Percentiles rank a stretch among this genome's conserved stretches.
These are phyloP conservation scores for Ectemnius cavifrons DNA, from an alignment of 2,888 invertebrate genomes.

Conservation along the genomic window DNA sequence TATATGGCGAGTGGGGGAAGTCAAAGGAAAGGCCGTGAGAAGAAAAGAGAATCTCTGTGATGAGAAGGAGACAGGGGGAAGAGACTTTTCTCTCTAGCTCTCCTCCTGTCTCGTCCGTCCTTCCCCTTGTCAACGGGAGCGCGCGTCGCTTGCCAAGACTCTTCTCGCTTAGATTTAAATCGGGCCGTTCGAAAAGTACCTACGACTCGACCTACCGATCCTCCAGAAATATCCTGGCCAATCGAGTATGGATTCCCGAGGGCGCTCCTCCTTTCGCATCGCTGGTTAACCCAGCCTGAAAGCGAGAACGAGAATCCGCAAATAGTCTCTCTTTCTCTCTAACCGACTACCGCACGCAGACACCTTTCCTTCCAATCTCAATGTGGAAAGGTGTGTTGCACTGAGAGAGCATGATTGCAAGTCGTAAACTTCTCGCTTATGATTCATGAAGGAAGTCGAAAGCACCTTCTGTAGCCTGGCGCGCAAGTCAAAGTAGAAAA, in stretches of 20 bases:
- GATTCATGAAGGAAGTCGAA: slow-evolving; percentile 22
- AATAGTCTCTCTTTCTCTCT: no score
- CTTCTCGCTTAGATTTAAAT: slow-evolving; percentile 53
- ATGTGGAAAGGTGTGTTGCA: no score
- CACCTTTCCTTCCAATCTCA: no score
- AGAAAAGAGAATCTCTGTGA: slow-evolving; percentile 10
- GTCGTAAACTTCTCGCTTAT: no score
- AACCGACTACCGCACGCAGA: no score
- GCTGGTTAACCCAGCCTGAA: not conserved
- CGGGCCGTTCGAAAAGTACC: slow-evolving; percentile 49
- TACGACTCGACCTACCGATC: slow-evolving; percentile 16
- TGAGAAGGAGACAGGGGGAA: slow-evolving; percentile 5
- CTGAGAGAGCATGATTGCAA: no score
- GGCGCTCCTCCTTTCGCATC: not conserved
- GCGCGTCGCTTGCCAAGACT: slow-evolving; percentile 52
- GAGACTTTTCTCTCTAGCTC: slow-evolving; percentile 1
- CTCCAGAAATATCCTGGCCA: slow-evolving; percentile 38
- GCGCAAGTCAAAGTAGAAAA: slow-evolving; percentile 5
- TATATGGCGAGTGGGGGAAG: not conserved
- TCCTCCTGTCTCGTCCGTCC: slow-evolving; percentile 6
- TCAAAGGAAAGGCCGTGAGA: not conserved
- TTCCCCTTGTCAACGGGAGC: slow-evolving; percentile 1
- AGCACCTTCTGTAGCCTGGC: not conserved
- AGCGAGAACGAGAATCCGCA: not conserved
- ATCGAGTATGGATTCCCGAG: slow-evolving; percentile 29